Evolutionary conservation across 2,113 vertebrate species (phyloP), one percentile per base, ranked within the genome.

Genomic region (Etheostoma cragini): DNA sequence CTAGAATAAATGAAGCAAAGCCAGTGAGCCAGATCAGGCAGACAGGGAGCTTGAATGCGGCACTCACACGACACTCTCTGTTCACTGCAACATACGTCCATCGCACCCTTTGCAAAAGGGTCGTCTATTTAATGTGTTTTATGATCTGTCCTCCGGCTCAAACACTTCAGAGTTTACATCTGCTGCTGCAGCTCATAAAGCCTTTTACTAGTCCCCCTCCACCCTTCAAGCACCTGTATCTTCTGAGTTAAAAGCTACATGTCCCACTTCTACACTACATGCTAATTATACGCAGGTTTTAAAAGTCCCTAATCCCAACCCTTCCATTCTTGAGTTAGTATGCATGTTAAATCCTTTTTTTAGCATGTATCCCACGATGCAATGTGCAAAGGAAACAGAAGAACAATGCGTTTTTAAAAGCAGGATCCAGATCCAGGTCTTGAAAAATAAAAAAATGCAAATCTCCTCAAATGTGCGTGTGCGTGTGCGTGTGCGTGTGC

Each of bases 1-100:
- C 86, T 8, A 87, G 87, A 87, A 92, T 86, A 81, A 88, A 86
- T 77, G 80, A 61, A 81, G 82, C 72, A 21, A 46, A 73, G 60
- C 38, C 64, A 46, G 26, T 1, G n/a, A 71, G 66, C 66, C 33
- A 57, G 16, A 26, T 83, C 57, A 69, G 54, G 35, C 57, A 57
- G 75, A 68, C 62, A 38, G 47, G 64, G 65, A 80, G 63, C 35
- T 14, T 22, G 61, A 35, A 30, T n/a, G 67, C 3, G 19, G 66
- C 71, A 26, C 38, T 49, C 17, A 64, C 35, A 65, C 3, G 5
- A 76, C 54, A 22, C 1, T 7, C 53, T 57, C 13, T 63, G 6
- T 68, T 26, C 46, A 14, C 38, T 64, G 67, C 30, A 56, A 10
- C 21, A 13, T 24, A 62, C 6, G 15, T 77, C n/a, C 15, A 54